Evolutionary conservation across 2,113 vertebrate genomes (phyloP), one percentile per base, ranked within the genome.

Genomic region (Catharus bicknelli): DNA sequence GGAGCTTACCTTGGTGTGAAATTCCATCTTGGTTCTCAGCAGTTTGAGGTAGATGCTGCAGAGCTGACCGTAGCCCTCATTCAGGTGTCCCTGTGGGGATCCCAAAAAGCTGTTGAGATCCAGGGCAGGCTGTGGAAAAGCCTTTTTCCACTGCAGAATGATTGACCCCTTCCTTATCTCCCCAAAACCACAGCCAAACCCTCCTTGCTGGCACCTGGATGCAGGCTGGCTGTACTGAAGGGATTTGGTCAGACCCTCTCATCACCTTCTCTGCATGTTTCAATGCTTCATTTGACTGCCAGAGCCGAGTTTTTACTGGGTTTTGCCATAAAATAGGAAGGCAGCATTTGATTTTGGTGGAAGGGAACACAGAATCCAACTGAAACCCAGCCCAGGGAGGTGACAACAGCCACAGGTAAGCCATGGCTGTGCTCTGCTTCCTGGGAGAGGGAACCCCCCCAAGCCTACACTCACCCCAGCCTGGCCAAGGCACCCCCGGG

Each of bases 31-130:
- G 92, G 99, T 99, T 98, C 99, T 99, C 98, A 99, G 98, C 93
- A 99, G 98, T 98, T 98, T 99, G 98, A 99, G 98, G 98, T 99
- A 99, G 98, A 99, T 98, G 97, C 99, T 99, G 97, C 99, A 99
- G 73, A 99, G 98, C 95, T 99, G 99, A 40, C 99, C 99, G 0
- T 99, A 99, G 77, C 99, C 99, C 97, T 99, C 99, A 1, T 98
- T 99, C 95, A 99, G 97, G 96, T 99, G 99, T 81, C 99, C 98
- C 99, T 99, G 92, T 99, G 92, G 6, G 30, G 75, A 85, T 32
- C 75, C 25, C 45, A 48, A 36, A 79, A 74, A 58, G 40, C 55
- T 50, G 12, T 5, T 70, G 40, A 83, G 45, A 81, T 13, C 22
- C 26, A 47, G 15, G 10, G n/a, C 38, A 58, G 36, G 64, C 43